phyloP scores from a whole-genome alignment of 2,113 vertebrate genomes.

The Formicarius rufipectus region DNA sequence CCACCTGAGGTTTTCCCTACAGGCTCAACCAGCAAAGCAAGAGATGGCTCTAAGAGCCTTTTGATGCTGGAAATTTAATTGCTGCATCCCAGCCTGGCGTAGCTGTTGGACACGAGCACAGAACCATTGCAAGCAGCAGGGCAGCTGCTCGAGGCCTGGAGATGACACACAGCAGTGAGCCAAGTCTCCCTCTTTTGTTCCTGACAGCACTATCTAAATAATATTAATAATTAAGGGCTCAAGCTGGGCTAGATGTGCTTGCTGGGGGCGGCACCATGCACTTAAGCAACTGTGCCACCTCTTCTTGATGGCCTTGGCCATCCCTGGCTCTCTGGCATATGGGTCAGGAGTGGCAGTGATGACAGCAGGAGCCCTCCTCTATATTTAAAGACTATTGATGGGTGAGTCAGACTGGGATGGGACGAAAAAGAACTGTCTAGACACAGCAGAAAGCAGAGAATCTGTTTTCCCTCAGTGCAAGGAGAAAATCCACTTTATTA shows the following conservation, averaged over 20 bases:
- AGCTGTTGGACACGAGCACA: neutral
- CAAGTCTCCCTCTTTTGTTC: neutral
- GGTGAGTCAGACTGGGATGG: neutral
- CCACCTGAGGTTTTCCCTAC: neutral
- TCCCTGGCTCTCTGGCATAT: fast-evolving
- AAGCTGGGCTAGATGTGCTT: neutral
- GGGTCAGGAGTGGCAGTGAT: neutral
- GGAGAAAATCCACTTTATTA: neutral
- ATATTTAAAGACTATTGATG: slow-evolving; percentile 40
- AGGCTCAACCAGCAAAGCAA: neutral
- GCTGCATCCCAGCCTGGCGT: fast-evolving
- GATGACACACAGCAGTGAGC: fast-evolving
- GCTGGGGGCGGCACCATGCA: neutral
- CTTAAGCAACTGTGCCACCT: neutral
- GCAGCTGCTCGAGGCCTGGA: neutral
- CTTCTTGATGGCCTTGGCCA: neutral
- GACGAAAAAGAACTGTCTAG: neutral
- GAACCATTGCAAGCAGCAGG: neutral
- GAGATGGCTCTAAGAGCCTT: neutral
- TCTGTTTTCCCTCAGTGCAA: fast-evolving
- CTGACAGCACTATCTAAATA: neutral
- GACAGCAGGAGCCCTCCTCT: neutral
- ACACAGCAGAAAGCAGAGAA: neutral
- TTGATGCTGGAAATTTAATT: neutral
- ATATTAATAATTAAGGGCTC: slow-evolving; percentile 39